Conservation (phyloP, 2,113 vertebrate species). For the Oncorhynchus clarkii region DNA sequence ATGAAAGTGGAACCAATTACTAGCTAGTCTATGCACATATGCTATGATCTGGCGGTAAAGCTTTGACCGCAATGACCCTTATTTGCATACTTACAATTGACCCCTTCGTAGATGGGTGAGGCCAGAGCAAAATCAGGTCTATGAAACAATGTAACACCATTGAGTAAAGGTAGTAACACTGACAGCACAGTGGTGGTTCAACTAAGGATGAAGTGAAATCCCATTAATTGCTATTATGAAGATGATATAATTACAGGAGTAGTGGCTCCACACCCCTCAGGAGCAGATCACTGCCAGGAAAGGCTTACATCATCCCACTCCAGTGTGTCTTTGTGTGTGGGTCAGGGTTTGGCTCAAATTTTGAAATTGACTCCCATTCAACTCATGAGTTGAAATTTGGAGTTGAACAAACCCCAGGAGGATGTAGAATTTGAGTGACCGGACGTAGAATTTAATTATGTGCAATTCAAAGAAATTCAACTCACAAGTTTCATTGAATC, state of each 20-base stretch:
- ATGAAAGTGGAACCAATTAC: not conserved
- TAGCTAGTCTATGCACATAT: conserved; percentile 12
- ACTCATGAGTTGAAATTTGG: too few species aligned
- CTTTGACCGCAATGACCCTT: not conserved
- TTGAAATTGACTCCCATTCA: too few species aligned
- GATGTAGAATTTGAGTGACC: too few species aligned
- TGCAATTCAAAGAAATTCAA: too few species aligned
- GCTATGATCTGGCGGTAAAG: not conserved
- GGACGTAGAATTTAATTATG: too few species aligned
- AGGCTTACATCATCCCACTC: too few species aligned
- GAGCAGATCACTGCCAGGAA: not conserved
- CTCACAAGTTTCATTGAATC: too few species aligned
- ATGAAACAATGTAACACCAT: not conserved
- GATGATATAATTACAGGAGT: conserved; percentile 58
- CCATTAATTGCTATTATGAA: conserved; percentile 53
- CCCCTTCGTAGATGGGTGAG: not conserved
- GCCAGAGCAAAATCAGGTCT: not conserved
- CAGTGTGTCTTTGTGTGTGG: too few species aligned
- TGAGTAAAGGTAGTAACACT: too few species aligned
- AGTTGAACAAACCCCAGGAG: too few species aligned
- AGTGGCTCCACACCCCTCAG: conserved; percentile 39
- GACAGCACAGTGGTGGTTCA: conserved; percentile 3
- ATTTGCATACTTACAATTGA: conserved; percentile 10
- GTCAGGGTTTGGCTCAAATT: too few species aligned
- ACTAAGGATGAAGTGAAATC: conserved; percentile 35